These are phyloP conservation scores for Zaprionus gabonicus DNA, from an alignment of 1,140 invertebrate species.

Conservation along the genomic window DNA sequence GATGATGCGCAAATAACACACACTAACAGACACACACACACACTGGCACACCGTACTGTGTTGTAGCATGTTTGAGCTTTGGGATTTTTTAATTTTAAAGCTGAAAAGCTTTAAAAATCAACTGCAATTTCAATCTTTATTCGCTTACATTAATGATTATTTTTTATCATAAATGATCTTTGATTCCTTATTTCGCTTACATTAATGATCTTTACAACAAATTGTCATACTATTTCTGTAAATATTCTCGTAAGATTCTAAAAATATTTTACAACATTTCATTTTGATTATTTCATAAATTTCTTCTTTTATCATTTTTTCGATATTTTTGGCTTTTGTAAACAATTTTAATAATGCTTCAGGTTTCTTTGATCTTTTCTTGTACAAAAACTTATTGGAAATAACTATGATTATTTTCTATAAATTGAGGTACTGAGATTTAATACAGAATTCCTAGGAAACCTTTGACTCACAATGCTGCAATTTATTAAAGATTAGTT, in stretches of 20 bases:
- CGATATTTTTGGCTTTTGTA: background rate
- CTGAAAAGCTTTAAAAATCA: background rate
- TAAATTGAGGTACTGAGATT: no score
- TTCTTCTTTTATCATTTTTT: background rate
- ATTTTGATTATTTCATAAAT: background rate
- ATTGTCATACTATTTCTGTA: background rate
- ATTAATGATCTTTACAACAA: background rate
- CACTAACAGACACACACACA: background rate
- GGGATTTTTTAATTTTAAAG: background rate
- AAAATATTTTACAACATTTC: background rate
- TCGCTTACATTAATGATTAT: background rate
- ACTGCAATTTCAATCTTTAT: background rate
- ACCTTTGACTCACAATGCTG: no score
- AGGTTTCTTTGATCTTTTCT: no score
- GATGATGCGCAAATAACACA: slow-evolving; percentile 7
- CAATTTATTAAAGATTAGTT: no score
- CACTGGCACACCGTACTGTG: background rate
- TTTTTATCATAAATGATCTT: background rate
- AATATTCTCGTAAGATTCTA: background rate
- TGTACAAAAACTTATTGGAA: no score
- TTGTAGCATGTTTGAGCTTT: background rate
- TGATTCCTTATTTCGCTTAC: background rate
- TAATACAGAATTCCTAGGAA: no score
- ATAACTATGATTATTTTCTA: no score
- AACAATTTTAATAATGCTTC: no score